These are phyloP conservation scores for Prosopocoilus inquinatus DNA, from an alignment of 2,888 invertebrate genomes.

Conservation along the genomic window DNA sequence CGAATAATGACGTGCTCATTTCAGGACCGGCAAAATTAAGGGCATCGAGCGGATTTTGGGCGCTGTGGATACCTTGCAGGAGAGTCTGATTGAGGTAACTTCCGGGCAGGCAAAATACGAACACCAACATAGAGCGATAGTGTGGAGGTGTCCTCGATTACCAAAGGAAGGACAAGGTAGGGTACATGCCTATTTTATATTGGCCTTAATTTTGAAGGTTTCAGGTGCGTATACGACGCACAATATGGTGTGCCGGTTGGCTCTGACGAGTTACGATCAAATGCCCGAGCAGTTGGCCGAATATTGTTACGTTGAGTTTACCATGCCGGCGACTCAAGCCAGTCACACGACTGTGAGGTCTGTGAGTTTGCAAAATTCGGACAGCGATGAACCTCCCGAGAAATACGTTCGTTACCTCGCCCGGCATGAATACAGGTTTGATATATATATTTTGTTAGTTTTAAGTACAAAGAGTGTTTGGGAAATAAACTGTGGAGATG, in stretches of 20 bases:
- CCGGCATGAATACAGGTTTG: constrained; percentile 88
- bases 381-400: constrained; percentile 89
- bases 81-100: constrained; percentile 92
- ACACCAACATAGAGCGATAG: constrained; percentile 94
- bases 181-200: too few species aligned
- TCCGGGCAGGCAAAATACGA: constrained; percentile 98
- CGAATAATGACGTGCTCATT: constrained; percentile 15
- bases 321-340: constrained; percentile 95
- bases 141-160: constrained; percentile 96
- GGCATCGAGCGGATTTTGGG: constrained; percentile 91
- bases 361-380: constrained; percentile 83
- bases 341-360: constrained; percentile 96
- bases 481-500: too few species aligned
- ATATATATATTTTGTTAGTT: too few species aligned
- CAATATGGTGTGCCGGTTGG: constrained; percentile 90
- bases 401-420: constrained; percentile 97
- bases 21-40: constrained; percentile 83
- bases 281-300: constrained; percentile 91
- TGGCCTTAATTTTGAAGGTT: constrained; percentile 17
- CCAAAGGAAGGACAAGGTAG: constrained; percentile 98
- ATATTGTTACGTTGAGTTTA: constrained; percentile 91
- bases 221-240: constrained; percentile 97
- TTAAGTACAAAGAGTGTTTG: too few species aligned
- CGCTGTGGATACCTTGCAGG: constrained; percentile 85
- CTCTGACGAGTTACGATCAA: constrained; percentile 95